These are phyloP conservation scores for Sylvilagus bachmani DNA, from an alignment of 2,113 vertebrate genomes.

Conservation along the genomic window DNA sequence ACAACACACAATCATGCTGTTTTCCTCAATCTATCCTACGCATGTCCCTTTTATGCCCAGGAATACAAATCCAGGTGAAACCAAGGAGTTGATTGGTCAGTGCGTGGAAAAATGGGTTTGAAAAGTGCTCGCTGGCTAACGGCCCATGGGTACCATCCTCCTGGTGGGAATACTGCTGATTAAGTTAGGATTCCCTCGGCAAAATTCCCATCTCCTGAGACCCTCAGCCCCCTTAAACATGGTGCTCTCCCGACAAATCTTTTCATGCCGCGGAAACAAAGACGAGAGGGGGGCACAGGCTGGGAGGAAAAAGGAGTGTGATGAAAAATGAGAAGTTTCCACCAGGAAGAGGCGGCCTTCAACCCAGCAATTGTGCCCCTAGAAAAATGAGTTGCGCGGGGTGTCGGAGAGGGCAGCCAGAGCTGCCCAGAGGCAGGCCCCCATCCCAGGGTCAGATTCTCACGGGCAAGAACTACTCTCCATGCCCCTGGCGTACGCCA, in stretches of 20 bases:
- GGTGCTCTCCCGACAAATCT: conserved; percentile 61
- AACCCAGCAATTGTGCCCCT: conserved; percentile 39
- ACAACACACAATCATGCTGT: conserved; percentile 39
- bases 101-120: background rate
- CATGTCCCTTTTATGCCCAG: background rate
- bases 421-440: conserved; percentile 63
- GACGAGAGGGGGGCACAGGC: conserved; percentile 70
- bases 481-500: background rate
- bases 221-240: conserved; percentile 57
- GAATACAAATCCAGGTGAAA: conserved; percentile 47
- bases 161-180: background rate
- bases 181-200: background rate
- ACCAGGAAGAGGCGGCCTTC: conserved; percentile 50
- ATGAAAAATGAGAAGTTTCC: conserved; percentile 80
- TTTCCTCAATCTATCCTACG: background rate
- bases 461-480: conserved; percentile 69
- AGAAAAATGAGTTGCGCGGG: conserved; percentile 69
- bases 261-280: conserved; percentile 78
- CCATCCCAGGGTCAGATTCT: conserved; percentile 70
- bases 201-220: background rate
- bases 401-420: conserved; percentile 40
- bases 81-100: background rate
- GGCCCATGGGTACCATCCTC: background rate
- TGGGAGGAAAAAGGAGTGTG: conserved; percentile 34
- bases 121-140: conserved; percentile 39